Base-by-base conservation (phyloP, 2,113 vertebrate species). In the Nothoprocta pentlandii region DNA sequence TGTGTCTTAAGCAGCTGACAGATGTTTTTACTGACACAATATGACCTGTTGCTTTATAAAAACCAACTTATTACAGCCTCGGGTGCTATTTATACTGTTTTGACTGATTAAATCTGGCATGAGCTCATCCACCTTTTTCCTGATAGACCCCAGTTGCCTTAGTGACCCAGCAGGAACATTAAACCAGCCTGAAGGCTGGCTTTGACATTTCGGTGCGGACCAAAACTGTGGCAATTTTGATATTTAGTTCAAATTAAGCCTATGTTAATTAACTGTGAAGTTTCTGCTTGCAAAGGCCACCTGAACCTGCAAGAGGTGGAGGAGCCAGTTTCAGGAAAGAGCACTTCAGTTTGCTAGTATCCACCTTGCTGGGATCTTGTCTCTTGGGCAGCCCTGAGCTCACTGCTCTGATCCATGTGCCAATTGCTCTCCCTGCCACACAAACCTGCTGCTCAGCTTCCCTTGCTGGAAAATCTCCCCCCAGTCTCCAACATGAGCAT, bases 151-250 rank as follows among this genome's bases (percentile, higher is more conserved):
- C 70, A 69, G 69, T 81, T 84, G 75, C 87, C 53, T 94, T 91
- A 74, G 68, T 93, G 93, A 96, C 97, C 94, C 54, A 69, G 79
- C n/a, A 44, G 58, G 69, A 96, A 96, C 80, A 85, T 93, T 87
- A 93, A 79, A 67, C 22, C 92, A 91, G 75, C 94, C 96, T 87
- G 13, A 95, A 96, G 96, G 96, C 92, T 90, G 91, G 46, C 89
- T 62, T 0, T 92, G 95, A 96, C 95, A 97, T 97, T 97, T 97
- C 95, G 88, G 80, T 76, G 91, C 71, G 92, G 77, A 92, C 53
- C 76, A 70, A 93, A 94, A 71, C 0, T 6, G 44, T 46, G 30
- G 71, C 93, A 75, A 93, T 87, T 20, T 62, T 47, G 42, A 49
- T n/a, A 67, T 68, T 78, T 81, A 76, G 49, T 81, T 94, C 49